These are phyloP conservation scores for Drosophila paranaensis DNA, from an alignment of 2,888 invertebrate species.

Conservation along the genomic window DNA sequence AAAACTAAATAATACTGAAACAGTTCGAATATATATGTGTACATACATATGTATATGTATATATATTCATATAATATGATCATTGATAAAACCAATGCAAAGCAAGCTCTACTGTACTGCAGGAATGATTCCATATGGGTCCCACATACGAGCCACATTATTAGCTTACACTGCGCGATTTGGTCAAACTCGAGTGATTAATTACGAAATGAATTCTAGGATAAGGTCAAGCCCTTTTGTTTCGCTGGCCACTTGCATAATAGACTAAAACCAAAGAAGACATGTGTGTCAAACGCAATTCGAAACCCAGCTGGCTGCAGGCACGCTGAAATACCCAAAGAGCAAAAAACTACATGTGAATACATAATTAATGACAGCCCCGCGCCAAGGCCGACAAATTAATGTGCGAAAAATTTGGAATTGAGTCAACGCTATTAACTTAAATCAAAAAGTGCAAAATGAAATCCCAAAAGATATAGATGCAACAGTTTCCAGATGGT, in stretches of 20 bases:
- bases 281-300: slow-evolving; percentile 38
- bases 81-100: no score
- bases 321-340: slow-evolving; percentile 19
- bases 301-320: slow-evolving; percentile 36
- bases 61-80: no score
- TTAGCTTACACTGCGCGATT: no score
- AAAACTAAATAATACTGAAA: no score
- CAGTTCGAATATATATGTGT: no score
- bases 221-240: slow-evolving; percentile 9
- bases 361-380: slow-evolving; percentile 42
- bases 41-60: no score
- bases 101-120: no score
- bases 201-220: slow-evolving; percentile 50
- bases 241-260: slow-evolving; percentile 49
- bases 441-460: slow-evolving; percentile 32
- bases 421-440: slow-evolving; percentile 49
- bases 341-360: slow-evolving; percentile 13
- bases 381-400: slow-evolving; percentile 53
- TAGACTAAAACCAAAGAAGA: slow-evolving; percentile 18
- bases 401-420: slow-evolving; percentile 64
- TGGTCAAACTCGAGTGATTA: not conserved
- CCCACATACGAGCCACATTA: no score
- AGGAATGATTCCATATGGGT: no score
- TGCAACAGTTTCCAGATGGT: slow-evolving; percentile 40
- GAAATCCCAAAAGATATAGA: slow-evolving; percentile 19